Evolutionary conservation across 2,113 vertebrate genomes (phyloP), one percentile per base, ranked within the genome.

Genomic region (Gambusia holbrooki): DNA sequence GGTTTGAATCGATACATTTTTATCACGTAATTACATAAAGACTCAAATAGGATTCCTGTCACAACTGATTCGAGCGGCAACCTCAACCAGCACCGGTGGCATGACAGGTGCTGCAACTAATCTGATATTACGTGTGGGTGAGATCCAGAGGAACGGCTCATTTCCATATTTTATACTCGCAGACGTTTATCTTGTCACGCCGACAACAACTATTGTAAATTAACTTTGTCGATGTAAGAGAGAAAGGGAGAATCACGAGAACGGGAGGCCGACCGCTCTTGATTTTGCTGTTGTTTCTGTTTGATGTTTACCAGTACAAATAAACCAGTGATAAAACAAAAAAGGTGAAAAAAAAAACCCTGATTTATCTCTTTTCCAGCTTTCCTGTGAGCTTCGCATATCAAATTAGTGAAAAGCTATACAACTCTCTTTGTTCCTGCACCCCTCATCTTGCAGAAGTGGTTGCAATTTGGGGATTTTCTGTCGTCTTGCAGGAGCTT

Each of bases 241-340:
- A 81, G 89, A 76, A 17, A n/a, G 9, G 9, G 76, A 85, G 87
- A 80, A 88, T 87, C 87, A 85, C 67, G 66, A 37, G 66, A 68
- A 84, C 37, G 83, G 88, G 73, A 84, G 80, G 88, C 88, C 35
- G 78, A 87, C 82, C 69, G 87, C 89, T 92, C 90, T 93, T 93
- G 92, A 92, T 91, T 94, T 93, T 91, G 92, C 89, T 93, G 93
- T 93, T 91, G 90, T 92, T 94, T 93, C 90, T 94, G 93, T 94
- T 93, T 90, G 92, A 92, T 94, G 92, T 93, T 93, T 91, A 93
- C 88, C 83, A 94, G 89, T 92, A 92, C 90, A 88, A 94, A 94
- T 94, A 94, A 94, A 94, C 73, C 87, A 85, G 88, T 92, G 86
- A 89, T 87, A 81, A 89, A 70, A 65, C 33, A 65, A 25, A 25